Percentiles rank a stretch among this genome's conserved stretches.
These are phyloP conservation scores for Zoanthus solanderi DNA, from an alignment of 92 coral and sea anemone genomes.

Conservation along the genomic window DNA sequence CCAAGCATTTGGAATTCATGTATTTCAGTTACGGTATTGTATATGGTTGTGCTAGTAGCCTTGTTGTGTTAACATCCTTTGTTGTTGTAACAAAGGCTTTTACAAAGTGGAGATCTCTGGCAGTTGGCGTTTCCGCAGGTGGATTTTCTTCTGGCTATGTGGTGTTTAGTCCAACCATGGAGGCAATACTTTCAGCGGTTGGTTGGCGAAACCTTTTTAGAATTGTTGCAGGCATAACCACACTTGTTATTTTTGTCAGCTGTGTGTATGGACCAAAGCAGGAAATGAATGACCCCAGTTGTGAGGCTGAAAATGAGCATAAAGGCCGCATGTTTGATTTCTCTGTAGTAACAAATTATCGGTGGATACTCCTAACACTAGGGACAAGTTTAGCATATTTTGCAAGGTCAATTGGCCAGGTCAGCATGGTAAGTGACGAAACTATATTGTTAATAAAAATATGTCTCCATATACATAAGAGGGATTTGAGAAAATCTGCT, in stretches of 20 bases:
- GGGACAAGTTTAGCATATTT: constrained; percentile 18
- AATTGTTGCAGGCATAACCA: constrained; percentile 10
- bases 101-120: constrained; percentile 39
- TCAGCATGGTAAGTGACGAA: constrained; percentile 21
- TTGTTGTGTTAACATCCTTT: constrained; percentile 13
- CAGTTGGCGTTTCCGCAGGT: constrained; percentile 13
- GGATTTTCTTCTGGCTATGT: constrained; percentile 14
- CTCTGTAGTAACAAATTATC: constrained; percentile 10
- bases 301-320: not conserved
- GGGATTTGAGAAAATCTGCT: too few species aligned
- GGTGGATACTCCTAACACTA: constrained; percentile 21
- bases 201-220: constrained; percentile 22
- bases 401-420: constrained; percentile 29
- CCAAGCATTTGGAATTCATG: constrained; percentile 40
- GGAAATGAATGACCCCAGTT: not conserved
- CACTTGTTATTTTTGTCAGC: not conserved
- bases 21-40: constrained; percentile 35
- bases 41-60: constrained; percentile 37
- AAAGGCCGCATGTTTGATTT: constrained; percentile 5
- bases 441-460: not conserved
- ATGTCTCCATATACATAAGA: too few species aligned
- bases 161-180: constrained; percentile 2
- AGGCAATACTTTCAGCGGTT: not conserved
- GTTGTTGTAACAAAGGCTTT: constrained; percentile 35
- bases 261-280: constrained; percentile 30